These are phyloP conservation scores for Entomobrya multifasciata DNA, from an alignment of 2,888 invertebrate species.

Conservation along the genomic window DNA sequence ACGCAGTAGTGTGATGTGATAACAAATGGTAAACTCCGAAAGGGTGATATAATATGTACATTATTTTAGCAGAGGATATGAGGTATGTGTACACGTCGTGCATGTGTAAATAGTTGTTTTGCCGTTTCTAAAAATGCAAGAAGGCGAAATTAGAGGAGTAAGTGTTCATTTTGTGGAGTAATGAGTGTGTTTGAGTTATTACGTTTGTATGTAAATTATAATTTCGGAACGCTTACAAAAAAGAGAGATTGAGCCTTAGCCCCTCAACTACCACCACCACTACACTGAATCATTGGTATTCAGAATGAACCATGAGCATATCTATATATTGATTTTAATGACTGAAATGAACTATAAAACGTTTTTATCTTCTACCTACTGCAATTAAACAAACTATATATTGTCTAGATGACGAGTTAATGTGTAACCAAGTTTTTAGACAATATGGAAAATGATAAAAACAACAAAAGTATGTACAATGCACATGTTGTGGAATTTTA, in stretches of 20 bases:
- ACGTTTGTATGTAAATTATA: slow-evolving; percentile 5
- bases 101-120: slow-evolving; percentile 35
- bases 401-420: too few relatives aligned
- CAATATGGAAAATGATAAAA: neutral
- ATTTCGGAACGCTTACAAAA: neutral
- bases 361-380: slow-evolving; percentile 17
- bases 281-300: slow-evolving; percentile 29
- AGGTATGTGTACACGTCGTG: neutral
- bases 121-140: too few relatives aligned
- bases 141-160: too few relatives aligned
- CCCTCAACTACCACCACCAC: too few relatives aligned
- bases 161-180: neutral
- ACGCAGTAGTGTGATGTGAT: neutral
- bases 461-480: too few relatives aligned
- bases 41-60: slow-evolving; percentile 31
- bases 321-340: slow-evolving; percentile 40
- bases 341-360: neutral
- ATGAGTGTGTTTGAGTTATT: slow-evolving; percentile 18
- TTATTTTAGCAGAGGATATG: slow-evolving; percentile 7
- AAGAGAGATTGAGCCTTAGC: neutral
- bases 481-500: too few relatives aligned
- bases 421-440: neutral
- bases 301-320: neutral
- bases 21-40: neutral
- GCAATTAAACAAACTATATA: neutral